Percentiles rank a stretch among this genome's conserved stretches.
phyloP scores from a whole-genome alignment of 2,888 invertebrate species.

The Eumerus sabulonum region DNA sequence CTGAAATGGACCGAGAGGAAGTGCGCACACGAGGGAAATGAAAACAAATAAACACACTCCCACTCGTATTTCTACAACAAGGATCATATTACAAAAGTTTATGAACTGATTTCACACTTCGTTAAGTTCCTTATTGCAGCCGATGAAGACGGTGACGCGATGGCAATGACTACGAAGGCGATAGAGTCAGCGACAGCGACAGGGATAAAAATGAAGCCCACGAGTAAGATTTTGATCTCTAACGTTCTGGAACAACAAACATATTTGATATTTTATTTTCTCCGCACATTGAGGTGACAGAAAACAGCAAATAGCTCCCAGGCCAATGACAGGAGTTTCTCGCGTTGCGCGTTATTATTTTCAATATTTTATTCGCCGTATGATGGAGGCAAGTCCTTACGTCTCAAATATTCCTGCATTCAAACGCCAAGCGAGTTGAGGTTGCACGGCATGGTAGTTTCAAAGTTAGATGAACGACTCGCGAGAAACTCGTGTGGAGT shows the following conservation, averaged over 20 bases:
- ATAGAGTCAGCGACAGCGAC: not conserved
- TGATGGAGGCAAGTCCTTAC: slow-evolving; percentile 34
- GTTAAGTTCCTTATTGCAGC: slow-evolving; percentile 66
- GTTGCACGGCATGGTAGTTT: not conserved
- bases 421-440: not conserved
- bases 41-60: slow-evolving; percentile 59
- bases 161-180: not conserved
- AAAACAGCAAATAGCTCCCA: too few species aligned
- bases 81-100: slow-evolving; percentile 64
- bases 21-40: slow-evolving; percentile 2
- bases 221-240: slow-evolving; percentile 6
- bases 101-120: slow-evolving; percentile 68
- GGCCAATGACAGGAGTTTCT: slow-evolving; percentile 9
- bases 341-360: slow-evolving; percentile 42
- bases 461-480: not conserved
- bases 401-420: not conserved
- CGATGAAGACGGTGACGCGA: slow-evolving; percentile 43
- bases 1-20: slow-evolving; percentile 18
- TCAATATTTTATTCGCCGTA: slow-evolving; percentile 50
- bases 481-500: slow-evolving; percentile 13
- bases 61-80: slow-evolving; percentile 25
- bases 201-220: not conserved
- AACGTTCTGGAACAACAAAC: slow-evolving; percentile 23
- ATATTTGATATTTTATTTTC: slow-evolving; percentile 9
- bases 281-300: too few species aligned